phyloP scores from a whole-genome alignment of 2,113 vertebrate species.

The Pluvianellus socialis region DNA sequence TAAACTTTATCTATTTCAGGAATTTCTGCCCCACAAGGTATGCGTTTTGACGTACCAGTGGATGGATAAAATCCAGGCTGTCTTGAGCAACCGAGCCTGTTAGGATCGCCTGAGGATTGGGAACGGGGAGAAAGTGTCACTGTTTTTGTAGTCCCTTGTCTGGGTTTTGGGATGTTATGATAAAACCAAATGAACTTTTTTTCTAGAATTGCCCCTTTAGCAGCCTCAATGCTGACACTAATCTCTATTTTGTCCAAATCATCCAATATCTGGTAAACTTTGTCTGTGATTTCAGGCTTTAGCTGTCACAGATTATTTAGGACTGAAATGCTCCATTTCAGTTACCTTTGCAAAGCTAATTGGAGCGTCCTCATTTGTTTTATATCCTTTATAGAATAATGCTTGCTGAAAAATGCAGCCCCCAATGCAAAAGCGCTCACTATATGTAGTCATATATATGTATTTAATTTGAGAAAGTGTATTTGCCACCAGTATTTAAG shows the following conservation, averaged over 20 bases:
- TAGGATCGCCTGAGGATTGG: not conserved
- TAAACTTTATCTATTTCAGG: not conserved
- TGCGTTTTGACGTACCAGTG: accelerated
- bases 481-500: not conserved
- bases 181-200: slow-evolving; percentile 35
- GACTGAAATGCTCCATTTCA: not conserved
- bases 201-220: slow-evolving; percentile 36
- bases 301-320: slow-evolving; percentile 26
- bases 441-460: not conserved
- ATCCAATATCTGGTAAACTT: not conserved
- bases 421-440: not conserved
- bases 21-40: not conserved
- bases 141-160: not conserved
- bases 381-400: not conserved
- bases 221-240: not conserved
- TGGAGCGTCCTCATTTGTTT: not conserved
- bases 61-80: not conserved
- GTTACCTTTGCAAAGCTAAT: not conserved
- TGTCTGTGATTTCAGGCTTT: not conserved
- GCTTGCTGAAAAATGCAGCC: not conserved
- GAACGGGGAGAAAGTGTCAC: not conserved
- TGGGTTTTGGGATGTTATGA: not conserved
- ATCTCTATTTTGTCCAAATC: slow-evolving; percentile 1
- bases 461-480: not conserved
- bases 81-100: not conserved